A percentile compares a stretch with the other conserved stretches of the same genome.
Conservation (phyloP, 1,140 invertebrate species). For the Drosophila persimilis region DNA sequence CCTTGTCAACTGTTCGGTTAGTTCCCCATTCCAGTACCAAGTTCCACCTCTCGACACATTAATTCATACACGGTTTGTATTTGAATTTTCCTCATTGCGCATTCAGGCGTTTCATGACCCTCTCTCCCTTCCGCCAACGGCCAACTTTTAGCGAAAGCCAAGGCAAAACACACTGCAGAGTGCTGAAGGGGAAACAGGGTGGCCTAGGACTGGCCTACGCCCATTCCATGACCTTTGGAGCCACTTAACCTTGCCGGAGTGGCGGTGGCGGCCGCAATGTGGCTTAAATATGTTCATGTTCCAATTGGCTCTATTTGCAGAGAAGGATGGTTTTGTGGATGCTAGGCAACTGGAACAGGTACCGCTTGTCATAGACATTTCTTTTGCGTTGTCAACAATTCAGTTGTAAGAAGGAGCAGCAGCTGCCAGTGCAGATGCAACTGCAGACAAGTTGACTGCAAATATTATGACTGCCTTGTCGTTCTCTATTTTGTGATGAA, state of each 20-base stretch:
- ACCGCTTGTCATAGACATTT: slow-evolving; percentile 40
- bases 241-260: slow-evolving; percentile 42
- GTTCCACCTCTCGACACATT: slow-evolving; percentile 54
- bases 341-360: not conserved
- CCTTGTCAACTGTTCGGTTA: slow-evolving; percentile 54
- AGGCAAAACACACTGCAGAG: slow-evolving; percentile 14
- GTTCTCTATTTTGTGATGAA: slow-evolving; percentile 19
- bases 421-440: slow-evolving; percentile 18
- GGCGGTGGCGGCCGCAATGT: slow-evolving; percentile 12
- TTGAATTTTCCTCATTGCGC: slow-evolving; percentile 37
- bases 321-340: not conserved
- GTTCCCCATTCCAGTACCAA: not conserved
- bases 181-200: not conserved
- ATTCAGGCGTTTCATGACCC: too few species aligned
- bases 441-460: slow-evolving; percentile 43
- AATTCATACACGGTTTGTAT: slow-evolving; percentile 60
- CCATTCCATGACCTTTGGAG: slow-evolving; percentile 1
- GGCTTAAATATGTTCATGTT: slow-evolving; percentile 55
- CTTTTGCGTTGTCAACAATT: slow-evolving; percentile 57
- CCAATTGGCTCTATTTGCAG: slow-evolving; percentile 55
- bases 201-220: not conserved
- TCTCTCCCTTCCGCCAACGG: too few species aligned
- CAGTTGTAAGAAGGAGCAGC: slow-evolving; percentile 29
- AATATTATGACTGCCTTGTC: slow-evolving; percentile 38
- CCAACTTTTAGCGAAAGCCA: slow-evolving; percentile 47